Evolutionary conservation across 2,888 invertebrate species (phyloP).

Genomic region (Protophormia terraenovae): DNA sequence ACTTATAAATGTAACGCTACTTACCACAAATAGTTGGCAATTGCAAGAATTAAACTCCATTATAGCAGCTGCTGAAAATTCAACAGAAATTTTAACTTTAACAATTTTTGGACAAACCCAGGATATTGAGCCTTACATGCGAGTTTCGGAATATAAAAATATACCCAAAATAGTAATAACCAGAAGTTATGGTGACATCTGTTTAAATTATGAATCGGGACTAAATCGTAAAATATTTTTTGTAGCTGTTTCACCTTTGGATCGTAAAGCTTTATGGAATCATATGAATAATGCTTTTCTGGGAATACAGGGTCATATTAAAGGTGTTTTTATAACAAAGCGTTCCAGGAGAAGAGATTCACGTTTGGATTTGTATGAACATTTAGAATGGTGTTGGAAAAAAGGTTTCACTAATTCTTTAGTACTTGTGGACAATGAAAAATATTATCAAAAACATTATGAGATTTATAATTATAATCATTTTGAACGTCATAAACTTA

Average conservation of each 20-base stretch:
- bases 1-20: background rate
- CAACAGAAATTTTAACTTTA: slow-evolving; percentile 64
- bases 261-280: slow-evolving; percentile 67
- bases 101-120: slow-evolving; percentile 68
- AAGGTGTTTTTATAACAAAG: slow-evolving; percentile 69
- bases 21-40: slow-evolving; percentile 50
- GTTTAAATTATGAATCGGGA: slow-evolving; percentile 55
- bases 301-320: slow-evolving; percentile 68
- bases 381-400: slow-evolving; percentile 73
- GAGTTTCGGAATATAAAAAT: slow-evolving; percentile 41
- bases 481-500: slow-evolving; percentile 63
- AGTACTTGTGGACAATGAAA: slow-evolving; percentile 64
- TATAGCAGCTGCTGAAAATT: slow-evolving; percentile 55
- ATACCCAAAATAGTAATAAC: slow-evolving; percentile 70
- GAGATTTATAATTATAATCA: slow-evolving; percentile 69
- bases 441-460: background rate
- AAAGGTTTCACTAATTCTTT: slow-evolving; percentile 70
- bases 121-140: slow-evolving; percentile 68
- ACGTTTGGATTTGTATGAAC: slow-evolving; percentile 57
- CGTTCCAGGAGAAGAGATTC: background rate
- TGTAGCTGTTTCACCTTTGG: slow-evolving; percentile 67
- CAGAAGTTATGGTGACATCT: slow-evolving; percentile 66
- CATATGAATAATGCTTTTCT: slow-evolving; percentile 69
- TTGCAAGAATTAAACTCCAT: slow-evolving; percentile 64
- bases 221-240: slow-evolving; percentile 70